Percentiles rank a stretch among this genome's conserved stretches.
These are phyloP conservation scores for Polypterus bichir DNA, from an alignment of 2,113 vertebrate species.

Conservation along the genomic window DNA sequence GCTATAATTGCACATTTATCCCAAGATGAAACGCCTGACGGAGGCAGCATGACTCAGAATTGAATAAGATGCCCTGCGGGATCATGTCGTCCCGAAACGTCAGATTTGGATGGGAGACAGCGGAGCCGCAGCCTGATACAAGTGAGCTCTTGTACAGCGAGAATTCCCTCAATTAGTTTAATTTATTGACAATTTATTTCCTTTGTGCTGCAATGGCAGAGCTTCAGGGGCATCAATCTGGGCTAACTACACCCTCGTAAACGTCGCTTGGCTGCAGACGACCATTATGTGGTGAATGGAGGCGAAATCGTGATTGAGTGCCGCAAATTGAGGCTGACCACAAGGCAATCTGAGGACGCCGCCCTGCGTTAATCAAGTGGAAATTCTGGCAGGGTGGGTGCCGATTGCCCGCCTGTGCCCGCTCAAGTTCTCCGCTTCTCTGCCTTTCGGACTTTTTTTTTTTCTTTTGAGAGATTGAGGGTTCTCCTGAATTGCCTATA, in stretches of 20 bases:
- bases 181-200: not conserved
- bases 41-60: not conserved
- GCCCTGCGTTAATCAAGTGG: too few species aligned
- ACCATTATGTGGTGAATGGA: not conserved
- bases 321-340: not conserved
- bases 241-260: not conserved
- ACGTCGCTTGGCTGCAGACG: not conserved
- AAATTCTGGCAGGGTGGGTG: too few species aligned
- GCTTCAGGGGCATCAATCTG: not conserved
- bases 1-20: not conserved
- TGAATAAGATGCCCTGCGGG: not conserved
- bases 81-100: too few species aligned
- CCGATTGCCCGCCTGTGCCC: too few species aligned
- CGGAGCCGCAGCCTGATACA: not conserved
- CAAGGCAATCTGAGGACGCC: not conserved
- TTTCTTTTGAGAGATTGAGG: too few species aligned
- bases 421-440: too few species aligned
- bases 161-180: not conserved
- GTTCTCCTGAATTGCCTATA: too few species aligned
- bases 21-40: not conserved
- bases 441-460: too few species aligned
- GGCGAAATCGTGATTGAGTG: not conserved
- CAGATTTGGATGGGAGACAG: not conserved
- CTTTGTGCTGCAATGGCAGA: not conserved
- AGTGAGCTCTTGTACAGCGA: not conserved